phyloP scores from a whole-genome alignment of 2,888 invertebrate genomes.

The Arrhopalites spinosus region DNA sequence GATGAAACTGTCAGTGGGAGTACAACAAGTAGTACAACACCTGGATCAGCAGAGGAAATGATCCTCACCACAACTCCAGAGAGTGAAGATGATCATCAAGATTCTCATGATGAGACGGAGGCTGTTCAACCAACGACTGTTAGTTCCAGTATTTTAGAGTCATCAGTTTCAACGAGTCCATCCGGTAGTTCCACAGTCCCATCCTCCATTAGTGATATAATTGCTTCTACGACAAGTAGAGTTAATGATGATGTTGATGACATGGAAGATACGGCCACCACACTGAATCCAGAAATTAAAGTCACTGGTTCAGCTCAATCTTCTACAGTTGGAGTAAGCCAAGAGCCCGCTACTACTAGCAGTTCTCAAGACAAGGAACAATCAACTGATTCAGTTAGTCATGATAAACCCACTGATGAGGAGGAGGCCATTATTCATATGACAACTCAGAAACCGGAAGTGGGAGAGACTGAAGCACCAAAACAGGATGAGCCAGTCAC shows the following conservation, averaged over 20 bases:
- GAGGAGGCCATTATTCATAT: slow-evolving; percentile 2
- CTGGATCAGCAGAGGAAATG: slow-evolving; percentile 17
- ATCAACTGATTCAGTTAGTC: slow-evolving; percentile 36
- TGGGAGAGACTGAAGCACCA: background rate
- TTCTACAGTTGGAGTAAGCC: background rate
- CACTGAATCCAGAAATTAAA: background rate
- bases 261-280: background rate
- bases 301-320: background rate
- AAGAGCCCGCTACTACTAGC: too few species aligned
- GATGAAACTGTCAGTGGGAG: background rate
- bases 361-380: slow-evolving; percentile 10
- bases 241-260: background rate
- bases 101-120: background rate
- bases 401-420: background rate
- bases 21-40: background rate
- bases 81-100: background rate
- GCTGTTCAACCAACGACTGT: slow-evolving; percentile 7
- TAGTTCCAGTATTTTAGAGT: background rate
- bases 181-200: background rate
- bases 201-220: background rate
- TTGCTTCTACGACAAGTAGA: slow-evolving; percentile 2
- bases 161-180: background rate
- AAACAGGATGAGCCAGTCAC: slow-evolving; percentile 23
- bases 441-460: slow-evolving; percentile 6
- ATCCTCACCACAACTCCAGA: slow-evolving; percentile 24